These are phyloP conservation scores for Melanotus villosus DNA, from an alignment of 2,888 invertebrate genomes.

Conservation along the genomic window DNA sequence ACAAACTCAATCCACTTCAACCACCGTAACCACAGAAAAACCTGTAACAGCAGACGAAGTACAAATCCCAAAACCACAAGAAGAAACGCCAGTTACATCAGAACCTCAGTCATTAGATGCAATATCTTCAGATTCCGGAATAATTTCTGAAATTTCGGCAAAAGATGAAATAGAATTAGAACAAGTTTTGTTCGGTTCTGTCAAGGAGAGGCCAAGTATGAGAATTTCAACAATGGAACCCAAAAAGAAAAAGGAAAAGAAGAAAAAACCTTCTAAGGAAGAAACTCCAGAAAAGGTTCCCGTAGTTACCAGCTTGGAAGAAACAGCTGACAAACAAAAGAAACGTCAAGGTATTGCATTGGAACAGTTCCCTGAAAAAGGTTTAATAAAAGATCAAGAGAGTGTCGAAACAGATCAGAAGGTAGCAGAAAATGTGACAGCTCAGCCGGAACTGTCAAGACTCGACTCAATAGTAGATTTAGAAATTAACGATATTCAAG, in stretches of 20 bases:
- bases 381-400: slow-evolving; percentile 42
- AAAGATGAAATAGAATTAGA: slow-evolving; percentile 64
- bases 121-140: slow-evolving; percentile 46
- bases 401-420: slow-evolving; percentile 32
- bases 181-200: slow-evolving; percentile 76
- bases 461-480: slow-evolving; percentile 64
- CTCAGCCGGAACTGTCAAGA: slow-evolving; percentile 58
- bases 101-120: slow-evolving; percentile 44
- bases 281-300: not conserved
- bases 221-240: slow-evolving; percentile 28
- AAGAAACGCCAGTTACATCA: slow-evolving; percentile 2
- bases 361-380: slow-evolving; percentile 51
- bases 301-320: slow-evolving; percentile 7
- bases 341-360: slow-evolving; percentile 57
- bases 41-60: not conserved
- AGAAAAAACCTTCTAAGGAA: not conserved
- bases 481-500: slow-evolving; percentile 64
- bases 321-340: slow-evolving; percentile 48
- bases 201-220: slow-evolving; percentile 70
- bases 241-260: slow-evolving; percentile 14
- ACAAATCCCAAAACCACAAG: not conserved
- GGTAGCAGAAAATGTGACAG: slow-evolving; percentile 45
- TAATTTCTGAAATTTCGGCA: slow-evolving; percentile 29
- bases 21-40: not conserved
- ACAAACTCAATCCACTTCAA: not conserved